Conservation (phyloP, 2,888 invertebrate genomes). For the Protodeltote pygarga region DNA sequence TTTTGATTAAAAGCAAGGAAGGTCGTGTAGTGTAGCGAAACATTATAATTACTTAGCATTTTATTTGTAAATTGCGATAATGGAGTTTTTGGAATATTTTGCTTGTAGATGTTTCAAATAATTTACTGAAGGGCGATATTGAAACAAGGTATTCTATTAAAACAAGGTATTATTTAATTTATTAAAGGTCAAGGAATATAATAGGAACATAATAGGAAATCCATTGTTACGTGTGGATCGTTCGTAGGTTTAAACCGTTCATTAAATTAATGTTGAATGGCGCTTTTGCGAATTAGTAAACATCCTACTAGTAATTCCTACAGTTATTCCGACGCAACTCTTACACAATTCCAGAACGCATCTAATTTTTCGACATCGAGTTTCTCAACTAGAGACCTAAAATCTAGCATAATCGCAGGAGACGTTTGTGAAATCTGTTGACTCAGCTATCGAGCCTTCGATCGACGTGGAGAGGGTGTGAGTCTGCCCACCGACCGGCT, state of each 20-base stretch:
- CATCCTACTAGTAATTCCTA: too few species aligned
- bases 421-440: constrained; percentile 29
- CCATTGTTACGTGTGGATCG: too few species aligned
- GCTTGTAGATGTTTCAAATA: too few species aligned
- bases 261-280: background rate
- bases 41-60: constrained; percentile 26
- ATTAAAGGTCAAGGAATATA: too few species aligned
- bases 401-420: constrained; percentile 32
- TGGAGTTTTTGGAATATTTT: too few species aligned
- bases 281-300: too few species aligned
- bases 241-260: background rate
- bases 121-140: too few species aligned
- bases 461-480: constrained; percentile 36
- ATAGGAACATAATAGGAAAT: too few species aligned
- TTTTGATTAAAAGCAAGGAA: constrained; percentile 26
- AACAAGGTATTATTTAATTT: too few species aligned
- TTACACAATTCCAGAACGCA: constrained; percentile 7
- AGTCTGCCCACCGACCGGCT: constrained; percentile 26
- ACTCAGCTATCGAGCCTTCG: constrained; percentile 28
- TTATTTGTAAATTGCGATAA: constrained; percentile 15
- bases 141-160: too few species aligned
- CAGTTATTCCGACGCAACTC: background rate
- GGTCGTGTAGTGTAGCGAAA: constrained; percentile 29
- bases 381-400: constrained; percentile 33
- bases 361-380: constrained; percentile 17